These are phyloP conservation scores for Drosophila bunnanda DNA, from an alignment of 2,888 invertebrate species.

Conservation along the genomic window DNA sequence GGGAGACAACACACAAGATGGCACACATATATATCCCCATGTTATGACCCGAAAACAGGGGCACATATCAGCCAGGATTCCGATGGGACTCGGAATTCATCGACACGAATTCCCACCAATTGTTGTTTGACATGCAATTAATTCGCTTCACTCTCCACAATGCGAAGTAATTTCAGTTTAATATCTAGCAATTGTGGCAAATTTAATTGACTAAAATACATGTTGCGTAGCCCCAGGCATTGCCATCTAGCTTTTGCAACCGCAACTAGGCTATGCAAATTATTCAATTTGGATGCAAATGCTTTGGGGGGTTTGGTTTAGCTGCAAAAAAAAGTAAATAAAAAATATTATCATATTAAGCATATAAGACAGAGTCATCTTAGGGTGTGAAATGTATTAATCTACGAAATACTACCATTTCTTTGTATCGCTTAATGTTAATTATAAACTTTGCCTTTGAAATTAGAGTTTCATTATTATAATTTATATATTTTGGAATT, in stretches of 20 bases:
- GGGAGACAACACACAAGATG: background rate
- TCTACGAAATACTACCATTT: background rate
- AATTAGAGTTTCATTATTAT: background rate
- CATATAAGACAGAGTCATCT: background rate
- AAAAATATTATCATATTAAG: background rate
- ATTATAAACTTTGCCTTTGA: background rate
- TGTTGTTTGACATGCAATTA: conserved; percentile 63
- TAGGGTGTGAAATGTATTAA: no score
- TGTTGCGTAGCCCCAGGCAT: conserved; percentile 3
- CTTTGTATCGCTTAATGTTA: background rate
- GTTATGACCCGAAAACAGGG: conserved; percentile 41
- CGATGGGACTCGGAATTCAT: conserved; percentile 24
- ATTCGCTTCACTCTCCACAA: conserved; percentile 39
- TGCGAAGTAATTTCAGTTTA: conserved; percentile 30
- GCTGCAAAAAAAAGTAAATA: background rate
- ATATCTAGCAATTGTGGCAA: conserved; percentile 33
- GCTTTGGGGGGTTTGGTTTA: background rate
- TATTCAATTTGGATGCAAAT: conserved; percentile 43
- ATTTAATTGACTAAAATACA: conserved; percentile 43
- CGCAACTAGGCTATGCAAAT: conserved; percentile 43
- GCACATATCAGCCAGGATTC: conserved; percentile 28
- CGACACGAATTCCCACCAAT: conserved; percentile 60
- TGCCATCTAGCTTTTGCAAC: conserved; percentile 22
- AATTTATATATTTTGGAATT: background rate
- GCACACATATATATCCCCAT: conserved; percentile 29